phyloP scores from a whole-genome alignment of 1,140 invertebrate genomes.

The Penaeus indicus region DNA sequence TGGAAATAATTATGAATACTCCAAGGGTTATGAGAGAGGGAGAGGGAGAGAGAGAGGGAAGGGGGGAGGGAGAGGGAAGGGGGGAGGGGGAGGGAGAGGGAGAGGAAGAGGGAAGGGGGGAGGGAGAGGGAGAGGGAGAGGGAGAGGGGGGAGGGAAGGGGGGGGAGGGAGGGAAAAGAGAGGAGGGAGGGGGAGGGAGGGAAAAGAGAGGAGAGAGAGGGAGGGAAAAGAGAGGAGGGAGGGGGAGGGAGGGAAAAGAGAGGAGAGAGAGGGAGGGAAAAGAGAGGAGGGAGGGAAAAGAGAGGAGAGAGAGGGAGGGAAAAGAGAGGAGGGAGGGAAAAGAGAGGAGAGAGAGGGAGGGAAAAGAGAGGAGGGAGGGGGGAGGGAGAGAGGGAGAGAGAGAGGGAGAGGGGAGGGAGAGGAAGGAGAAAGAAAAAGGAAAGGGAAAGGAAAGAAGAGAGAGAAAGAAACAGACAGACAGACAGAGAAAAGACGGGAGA shows the following conservation, averaged over 20 bases:
- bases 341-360: neutral
- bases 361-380: neutral
- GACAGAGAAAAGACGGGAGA: neutral
- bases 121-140: too few relatives aligned
- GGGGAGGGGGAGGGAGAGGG: neutral
- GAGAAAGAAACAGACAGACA: neutral
- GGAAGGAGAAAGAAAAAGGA: neutral
- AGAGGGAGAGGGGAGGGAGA: neutral
- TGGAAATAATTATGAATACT: too few relatives aligned
- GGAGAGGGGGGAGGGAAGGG: neutral
- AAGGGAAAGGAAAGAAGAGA: neutral
- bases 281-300: neutral
- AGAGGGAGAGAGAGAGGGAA: neutral
- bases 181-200: neutral
- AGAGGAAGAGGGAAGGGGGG: too few relatives aligned
- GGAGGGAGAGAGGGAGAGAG: neutral
- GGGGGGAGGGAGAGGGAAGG: neutral
- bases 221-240: neutral
- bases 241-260: too few relatives aligned
- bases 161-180: neutral
- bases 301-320: neutral
- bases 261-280: neutral
- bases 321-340: neutral
- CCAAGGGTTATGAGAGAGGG: too few relatives aligned
- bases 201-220: too few relatives aligned